Conservation (phyloP, 2,888 invertebrate species). For the Pyrrhosoma nymphula region DNA sequence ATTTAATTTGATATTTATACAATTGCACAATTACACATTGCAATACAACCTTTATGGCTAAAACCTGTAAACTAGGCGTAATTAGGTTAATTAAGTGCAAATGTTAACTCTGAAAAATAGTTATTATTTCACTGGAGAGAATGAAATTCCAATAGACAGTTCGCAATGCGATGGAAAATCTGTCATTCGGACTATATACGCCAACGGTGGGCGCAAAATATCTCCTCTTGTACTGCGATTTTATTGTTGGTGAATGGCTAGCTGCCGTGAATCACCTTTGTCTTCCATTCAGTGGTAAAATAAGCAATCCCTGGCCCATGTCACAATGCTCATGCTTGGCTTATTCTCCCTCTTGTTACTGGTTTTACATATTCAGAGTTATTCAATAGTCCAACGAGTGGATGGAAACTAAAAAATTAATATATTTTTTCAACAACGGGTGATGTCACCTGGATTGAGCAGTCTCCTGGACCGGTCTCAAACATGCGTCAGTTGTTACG, state of each 20-base stretch:
- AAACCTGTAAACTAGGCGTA: no score
- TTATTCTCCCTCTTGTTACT: not conserved
- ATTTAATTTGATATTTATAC: no score
- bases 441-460: not conserved
- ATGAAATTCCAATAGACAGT: not conserved
- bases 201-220: not conserved
- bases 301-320: not conserved
- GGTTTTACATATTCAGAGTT: not conserved
- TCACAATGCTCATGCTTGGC: not conserved
- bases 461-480: no score
- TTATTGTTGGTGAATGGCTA: not conserved
- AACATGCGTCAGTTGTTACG: no score
- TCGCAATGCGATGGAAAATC: not conserved
- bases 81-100: no score
- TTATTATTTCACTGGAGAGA: not conserved
- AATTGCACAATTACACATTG: no score
- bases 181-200: not conserved
- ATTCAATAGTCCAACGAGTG: not conserved
- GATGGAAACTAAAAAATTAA: not conserved
- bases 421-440: not conserved
- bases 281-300: not conserved
- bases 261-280: not conserved
- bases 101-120: no score
- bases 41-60: no score
- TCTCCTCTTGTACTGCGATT: not conserved